Evolutionary conservation across 2,113 vertebrate genomes (phyloP).

Genomic region (Percopsis transmontana): DNA sequence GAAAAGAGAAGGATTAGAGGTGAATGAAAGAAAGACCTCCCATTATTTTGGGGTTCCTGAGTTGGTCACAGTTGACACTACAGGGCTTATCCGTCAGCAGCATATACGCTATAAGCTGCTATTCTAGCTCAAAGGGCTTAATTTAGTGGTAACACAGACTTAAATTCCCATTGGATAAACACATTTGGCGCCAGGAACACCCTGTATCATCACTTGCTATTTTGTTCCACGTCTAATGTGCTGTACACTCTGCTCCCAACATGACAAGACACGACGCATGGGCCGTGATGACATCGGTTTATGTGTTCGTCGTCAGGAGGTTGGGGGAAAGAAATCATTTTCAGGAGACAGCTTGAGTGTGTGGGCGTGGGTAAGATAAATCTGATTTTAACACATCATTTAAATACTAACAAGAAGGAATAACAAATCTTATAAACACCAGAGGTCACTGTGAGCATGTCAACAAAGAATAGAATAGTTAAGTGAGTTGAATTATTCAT

Average conservation of each 20-base stretch:
- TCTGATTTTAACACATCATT: constrained; percentile 60
- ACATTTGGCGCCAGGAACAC: constrained; percentile 19
- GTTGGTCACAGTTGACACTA: constrained; percentile 21
- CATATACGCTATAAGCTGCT: constrained; percentile 24
- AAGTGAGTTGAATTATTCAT: background rate
- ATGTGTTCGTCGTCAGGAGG: constrained; percentile 1
- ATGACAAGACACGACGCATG: constrained; percentile 27
- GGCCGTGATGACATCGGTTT: constrained; percentile 22
- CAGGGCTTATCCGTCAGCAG: constrained; percentile 20
- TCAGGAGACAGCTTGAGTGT: constrained; percentile 69
- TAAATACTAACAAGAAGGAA: constrained; percentile 58
- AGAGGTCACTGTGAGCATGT: constrained; percentile 40
- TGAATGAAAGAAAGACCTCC: constrained; percentile 23
- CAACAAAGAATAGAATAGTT: background rate
- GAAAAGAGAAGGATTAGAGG: constrained; percentile 31
- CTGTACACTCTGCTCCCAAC: constrained; percentile 3
- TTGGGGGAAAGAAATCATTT: constrained; percentile 52
- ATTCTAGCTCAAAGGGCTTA: constrained; percentile 41
- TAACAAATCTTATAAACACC: constrained; percentile 25
- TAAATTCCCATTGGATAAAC: constrained; percentile 34
- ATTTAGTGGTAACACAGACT: constrained; percentile 43
- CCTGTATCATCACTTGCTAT: constrained; percentile 18
- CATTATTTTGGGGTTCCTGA: constrained; percentile 9
- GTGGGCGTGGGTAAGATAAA: constrained; percentile 74
- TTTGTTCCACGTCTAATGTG: constrained; percentile 34